Evolutionary conservation across 2,888 invertebrate genomes (phyloP).

Genomic region (Scaeva pyrastri): DNA sequence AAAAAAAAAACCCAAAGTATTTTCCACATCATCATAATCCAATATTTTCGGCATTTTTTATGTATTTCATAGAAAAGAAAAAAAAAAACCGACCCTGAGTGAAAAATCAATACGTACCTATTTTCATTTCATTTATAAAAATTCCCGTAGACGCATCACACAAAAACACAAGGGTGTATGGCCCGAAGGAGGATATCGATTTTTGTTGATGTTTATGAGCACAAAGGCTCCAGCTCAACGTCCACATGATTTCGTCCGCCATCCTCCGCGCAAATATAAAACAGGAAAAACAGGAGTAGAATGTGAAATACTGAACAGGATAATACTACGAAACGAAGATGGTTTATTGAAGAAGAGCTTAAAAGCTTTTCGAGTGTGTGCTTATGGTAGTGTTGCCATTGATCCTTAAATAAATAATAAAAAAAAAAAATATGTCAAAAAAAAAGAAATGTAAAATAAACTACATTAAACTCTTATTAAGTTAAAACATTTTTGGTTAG

Average conservation of each 20-base stretch:
- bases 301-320: slow-evolving; percentile 54
- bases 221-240: no score
- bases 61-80: neutral
- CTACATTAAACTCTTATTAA: no score
- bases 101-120: slow-evolving; percentile 62
- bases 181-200: slow-evolving; percentile 65
- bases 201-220: slow-evolving; percentile 40
- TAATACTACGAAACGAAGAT: slow-evolving; percentile 42
- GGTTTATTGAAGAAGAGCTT: slow-evolving; percentile 54
- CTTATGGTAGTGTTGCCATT: neutral
- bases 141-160: slow-evolving; percentile 59
- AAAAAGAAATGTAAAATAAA: neutral
- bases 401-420: neutral
- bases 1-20: neutral
- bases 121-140: slow-evolving; percentile 46
- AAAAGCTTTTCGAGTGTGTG: slow-evolving; percentile 44
- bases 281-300: no score
- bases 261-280: no score
- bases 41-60: neutral
- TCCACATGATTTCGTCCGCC: slow-evolving; percentile 10
- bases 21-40: neutral
- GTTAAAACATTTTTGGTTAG: no score
- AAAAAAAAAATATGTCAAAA: neutral
- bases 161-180: slow-evolving; percentile 36
- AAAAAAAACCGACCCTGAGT: slow-evolving; percentile 29